A percentile compares a stretch with the other conserved stretches of the same genome.
Conservation (phyloP, 2,797 vertebrate genomes). For the Urophycis tenuis region DNA sequence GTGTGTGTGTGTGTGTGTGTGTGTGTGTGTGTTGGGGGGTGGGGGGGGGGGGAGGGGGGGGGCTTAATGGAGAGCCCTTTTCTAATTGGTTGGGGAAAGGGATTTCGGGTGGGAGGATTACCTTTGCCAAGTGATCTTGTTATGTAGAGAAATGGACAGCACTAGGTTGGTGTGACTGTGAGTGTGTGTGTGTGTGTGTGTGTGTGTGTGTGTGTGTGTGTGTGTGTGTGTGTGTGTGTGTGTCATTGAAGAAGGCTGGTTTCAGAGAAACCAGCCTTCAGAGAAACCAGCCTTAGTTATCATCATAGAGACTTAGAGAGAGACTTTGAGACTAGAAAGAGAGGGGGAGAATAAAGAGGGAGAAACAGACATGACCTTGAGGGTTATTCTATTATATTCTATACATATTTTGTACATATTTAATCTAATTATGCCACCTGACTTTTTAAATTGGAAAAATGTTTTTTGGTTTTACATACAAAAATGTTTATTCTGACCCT, state of each 20-base stretch:
- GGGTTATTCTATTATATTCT: too few species aligned
- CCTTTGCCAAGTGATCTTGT: constrained; percentile 67
- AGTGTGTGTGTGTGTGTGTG: constrained; percentile 5
- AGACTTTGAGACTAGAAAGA: not conserved
- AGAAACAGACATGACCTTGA: not conserved
- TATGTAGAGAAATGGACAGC: constrained; percentile 46
- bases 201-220: constrained; percentile 5
- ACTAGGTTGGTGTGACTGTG: not conserved
- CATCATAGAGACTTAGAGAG: too few species aligned
- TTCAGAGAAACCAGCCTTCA: too few species aligned
- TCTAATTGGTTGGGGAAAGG: constrained; percentile 66
- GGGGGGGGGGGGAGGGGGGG: not conserved
- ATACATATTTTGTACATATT: too few species aligned
- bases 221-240: not conserved
- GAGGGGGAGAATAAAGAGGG: not conserved
- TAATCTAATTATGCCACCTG: too few species aligned
- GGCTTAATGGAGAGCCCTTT: constrained; percentile 39
- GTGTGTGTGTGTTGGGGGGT: not conserved
- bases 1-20: not conserved
- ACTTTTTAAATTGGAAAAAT: too few species aligned
- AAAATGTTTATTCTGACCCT: not conserved
- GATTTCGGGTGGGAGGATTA: constrained; percentile 63
- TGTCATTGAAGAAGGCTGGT: not conserved
- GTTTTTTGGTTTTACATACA: too few species aligned
- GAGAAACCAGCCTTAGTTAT: too few species aligned